These are phyloP conservation scores for Pongo abelii DNA, from an alignment of 2,113 vertebrate species.

Conservation along the genomic window DNA sequence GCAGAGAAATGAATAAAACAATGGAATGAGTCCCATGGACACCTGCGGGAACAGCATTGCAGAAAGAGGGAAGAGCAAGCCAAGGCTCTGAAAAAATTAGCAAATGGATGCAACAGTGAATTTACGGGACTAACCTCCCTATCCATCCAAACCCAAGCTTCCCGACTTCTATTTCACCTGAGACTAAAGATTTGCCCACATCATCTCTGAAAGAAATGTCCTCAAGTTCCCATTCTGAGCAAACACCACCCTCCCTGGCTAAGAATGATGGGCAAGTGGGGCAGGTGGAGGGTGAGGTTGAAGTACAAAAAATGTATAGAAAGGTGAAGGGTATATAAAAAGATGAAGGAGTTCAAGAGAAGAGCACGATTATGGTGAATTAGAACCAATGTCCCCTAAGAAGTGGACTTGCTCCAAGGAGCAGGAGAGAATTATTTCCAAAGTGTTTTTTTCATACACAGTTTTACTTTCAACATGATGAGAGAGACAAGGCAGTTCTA, in stretches of 20 bases:
- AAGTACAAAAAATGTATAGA: no score
- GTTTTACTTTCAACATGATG: fast-evolving
- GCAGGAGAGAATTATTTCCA: background rate
- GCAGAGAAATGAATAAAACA: no score
- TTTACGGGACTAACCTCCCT: background rate
- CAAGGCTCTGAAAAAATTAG: background rate
- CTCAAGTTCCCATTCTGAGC: background rate
- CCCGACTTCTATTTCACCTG: no score
- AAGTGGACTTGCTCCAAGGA: background rate
- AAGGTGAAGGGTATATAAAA: no score
- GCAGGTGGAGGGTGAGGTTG: no score
- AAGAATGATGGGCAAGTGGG: background rate
- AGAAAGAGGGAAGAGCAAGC: background rate
- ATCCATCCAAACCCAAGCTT: no score
- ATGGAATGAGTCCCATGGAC: fast-evolving
- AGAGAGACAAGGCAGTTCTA: background rate
- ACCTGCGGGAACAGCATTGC: background rate
- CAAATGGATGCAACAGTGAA: background rate
- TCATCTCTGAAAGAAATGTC: background rate
- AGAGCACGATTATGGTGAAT: fast-evolving
- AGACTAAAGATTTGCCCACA: background rate
- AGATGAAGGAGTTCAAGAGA: background rate
- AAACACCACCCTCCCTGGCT: no score
- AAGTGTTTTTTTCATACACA: background rate
- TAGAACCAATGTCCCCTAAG: background rate